Conservation (phyloP, 2,797 vertebrate genomes). For the Gymnocypris eckloni region DNA sequence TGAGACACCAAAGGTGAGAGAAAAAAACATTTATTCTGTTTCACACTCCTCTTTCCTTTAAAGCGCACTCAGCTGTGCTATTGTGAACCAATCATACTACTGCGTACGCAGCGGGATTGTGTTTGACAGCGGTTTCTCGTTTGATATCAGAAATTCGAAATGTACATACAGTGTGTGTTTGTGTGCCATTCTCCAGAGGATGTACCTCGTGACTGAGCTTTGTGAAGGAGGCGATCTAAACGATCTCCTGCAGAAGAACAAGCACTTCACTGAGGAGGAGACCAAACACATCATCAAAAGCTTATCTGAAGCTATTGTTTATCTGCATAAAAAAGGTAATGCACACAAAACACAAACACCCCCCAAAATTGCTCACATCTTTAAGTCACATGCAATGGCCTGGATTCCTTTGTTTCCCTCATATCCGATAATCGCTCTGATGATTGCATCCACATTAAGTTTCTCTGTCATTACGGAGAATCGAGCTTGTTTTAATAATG, state of each 20-base stretch:
- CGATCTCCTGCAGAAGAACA: constrained; percentile 79
- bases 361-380: constrained; percentile 56
- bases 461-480: constrained; percentile 60
- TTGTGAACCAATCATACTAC: neutral
- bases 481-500: constrained; percentile 69
- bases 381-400: constrained; percentile 36
- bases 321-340: constrained; percentile 86
- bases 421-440: constrained; percentile 59
- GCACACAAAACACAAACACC: neutral
- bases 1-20: constrained; percentile 82
- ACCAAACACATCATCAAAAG: constrained; percentile 82
- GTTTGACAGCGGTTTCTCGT: neutral
- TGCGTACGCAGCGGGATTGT: neutral
- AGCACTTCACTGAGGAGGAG: constrained; percentile 84
- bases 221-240: constrained; percentile 86
- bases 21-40: neutral
- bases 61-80: neutral
- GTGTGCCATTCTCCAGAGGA: constrained; percentile 74
- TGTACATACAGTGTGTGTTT: constrained; percentile 20
- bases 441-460: constrained; percentile 61
- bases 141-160: constrained; percentile 20
- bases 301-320: constrained; percentile 81
- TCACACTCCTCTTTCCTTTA: constrained; percentile 7
- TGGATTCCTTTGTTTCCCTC: constrained; percentile 55
- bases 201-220: constrained; percentile 87